phyloP scores from a whole-genome alignment of 2,888 invertebrate genomes.

The Polietes domitor region DNA sequence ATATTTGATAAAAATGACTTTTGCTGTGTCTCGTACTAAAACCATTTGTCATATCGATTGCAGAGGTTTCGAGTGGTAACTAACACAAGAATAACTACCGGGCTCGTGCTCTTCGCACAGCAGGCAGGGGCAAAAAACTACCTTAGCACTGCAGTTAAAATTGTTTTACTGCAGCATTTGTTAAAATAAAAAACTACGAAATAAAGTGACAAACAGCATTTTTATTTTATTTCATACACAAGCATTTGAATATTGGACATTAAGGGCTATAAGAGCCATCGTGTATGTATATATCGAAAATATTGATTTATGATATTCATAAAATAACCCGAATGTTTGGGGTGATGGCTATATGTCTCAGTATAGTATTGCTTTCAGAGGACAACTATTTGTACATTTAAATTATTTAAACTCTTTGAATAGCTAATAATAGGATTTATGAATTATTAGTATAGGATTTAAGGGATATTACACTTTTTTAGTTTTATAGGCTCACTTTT shows the following conservation, averaged over 20 bases:
- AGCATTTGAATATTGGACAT: neutral
- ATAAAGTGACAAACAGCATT: conserved; percentile 29
- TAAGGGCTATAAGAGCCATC: conserved; percentile 2
- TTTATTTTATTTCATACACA: neutral
- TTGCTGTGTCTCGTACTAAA: conserved; percentile 62
- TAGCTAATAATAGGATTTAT: no score
- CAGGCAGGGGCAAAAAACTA: no score
- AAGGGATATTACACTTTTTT: no score
- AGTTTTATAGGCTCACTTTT: no score
- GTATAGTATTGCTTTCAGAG: no score
- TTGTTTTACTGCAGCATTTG: conserved; percentile 52
- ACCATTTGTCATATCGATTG: conserved; percentile 69
- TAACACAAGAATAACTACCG: conserved; percentile 9
- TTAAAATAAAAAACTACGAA: conserved; percentile 44
- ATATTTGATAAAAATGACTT: conserved; percentile 47
- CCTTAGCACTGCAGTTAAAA: conserved; percentile 46
- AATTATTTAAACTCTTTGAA: no score
- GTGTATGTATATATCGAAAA: neutral
- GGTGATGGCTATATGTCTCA: no score
- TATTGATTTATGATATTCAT: conserved; percentile 2
- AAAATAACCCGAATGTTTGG: neutral
- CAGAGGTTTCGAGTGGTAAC: conserved; percentile 30
- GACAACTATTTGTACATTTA: no score
- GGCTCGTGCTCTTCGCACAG: neutral
- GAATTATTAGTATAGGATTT: no score